These are phyloP conservation scores for Drosophila nikananu DNA, from an alignment of 1,140 invertebrate species.

Conservation along the genomic window DNA sequence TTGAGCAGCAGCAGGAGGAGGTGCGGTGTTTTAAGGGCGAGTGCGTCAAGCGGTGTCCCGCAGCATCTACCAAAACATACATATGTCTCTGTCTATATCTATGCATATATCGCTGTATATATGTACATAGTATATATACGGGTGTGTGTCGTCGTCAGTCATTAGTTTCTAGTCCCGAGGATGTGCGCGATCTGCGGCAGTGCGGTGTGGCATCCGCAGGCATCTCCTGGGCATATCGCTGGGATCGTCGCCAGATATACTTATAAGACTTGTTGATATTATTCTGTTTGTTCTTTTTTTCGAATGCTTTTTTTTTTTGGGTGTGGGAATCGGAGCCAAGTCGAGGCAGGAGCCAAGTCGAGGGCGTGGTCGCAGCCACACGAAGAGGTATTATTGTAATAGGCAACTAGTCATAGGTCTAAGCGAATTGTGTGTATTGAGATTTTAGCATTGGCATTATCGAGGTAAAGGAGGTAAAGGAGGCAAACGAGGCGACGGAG, in stretches of 20 bases:
- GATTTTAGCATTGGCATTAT: slow-evolving; percentile 73
- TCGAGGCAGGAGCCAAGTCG: background rate
- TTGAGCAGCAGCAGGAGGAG: background rate
- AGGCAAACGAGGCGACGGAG: background rate
- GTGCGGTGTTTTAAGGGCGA: slow-evolving; percentile 61
- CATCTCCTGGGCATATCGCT: background rate
- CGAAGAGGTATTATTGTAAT: slow-evolving; percentile 45
- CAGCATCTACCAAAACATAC: slow-evolving; percentile 17
- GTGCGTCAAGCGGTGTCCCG: slow-evolving; percentile 66
- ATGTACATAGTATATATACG: slow-evolving; percentile 64
- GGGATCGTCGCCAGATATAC: slow-evolving; percentile 35
- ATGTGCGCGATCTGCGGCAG: background rate
- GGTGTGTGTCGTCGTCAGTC: slow-evolving; percentile 35
- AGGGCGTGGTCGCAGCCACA: slow-evolving; percentile 2
- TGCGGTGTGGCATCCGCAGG: background rate
- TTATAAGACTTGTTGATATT: slow-evolving; percentile 79
- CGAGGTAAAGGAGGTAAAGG: background rate
- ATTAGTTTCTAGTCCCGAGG: slow-evolving; percentile 18
- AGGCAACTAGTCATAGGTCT: slow-evolving; percentile 74
- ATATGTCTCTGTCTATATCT: slow-evolving; percentile 58
- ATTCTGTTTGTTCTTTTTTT: slow-evolving; percentile 60
- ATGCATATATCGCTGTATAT: slow-evolving; percentile 63
- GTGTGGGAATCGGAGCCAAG: slow-evolving; percentile 13
- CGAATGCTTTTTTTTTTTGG: slow-evolving; percentile 16
- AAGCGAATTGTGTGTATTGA: slow-evolving; percentile 77